These are phyloP conservation scores for Callinectes sapidus DNA, from an alignment of 2,888 invertebrate species.

Conservation along the genomic window DNA sequence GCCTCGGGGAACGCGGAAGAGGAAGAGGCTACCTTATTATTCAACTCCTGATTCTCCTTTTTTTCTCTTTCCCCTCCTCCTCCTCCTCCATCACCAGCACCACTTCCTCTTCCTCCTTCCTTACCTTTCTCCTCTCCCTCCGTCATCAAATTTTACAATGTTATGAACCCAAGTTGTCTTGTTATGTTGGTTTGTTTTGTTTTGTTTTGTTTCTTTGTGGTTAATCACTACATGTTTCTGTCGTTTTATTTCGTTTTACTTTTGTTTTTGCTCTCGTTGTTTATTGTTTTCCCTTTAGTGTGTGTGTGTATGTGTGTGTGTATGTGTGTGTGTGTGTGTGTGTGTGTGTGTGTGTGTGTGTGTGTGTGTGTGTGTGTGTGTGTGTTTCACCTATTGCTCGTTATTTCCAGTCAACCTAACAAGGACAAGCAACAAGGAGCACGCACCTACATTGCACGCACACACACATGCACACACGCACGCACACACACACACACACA, in stretches of 20 bases:
- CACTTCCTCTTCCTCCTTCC: not conserved
- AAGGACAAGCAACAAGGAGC: not conserved
- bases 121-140: not conserved
- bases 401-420: not conserved
- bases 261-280: not conserved
- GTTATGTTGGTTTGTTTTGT: not conserved
- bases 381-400: not conserved
- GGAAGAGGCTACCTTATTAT: not conserved
- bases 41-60: not conserved
- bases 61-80: no score
- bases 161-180: not conserved
- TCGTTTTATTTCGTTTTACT: not conserved
- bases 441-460: not conserved
- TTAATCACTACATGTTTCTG: not conserved
- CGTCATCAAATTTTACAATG: not conserved
- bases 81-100: not conserved
- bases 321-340: not conserved
- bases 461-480: not conserved
- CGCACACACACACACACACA: no score
- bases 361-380: not conserved
- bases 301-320: conserved; percentile 11
- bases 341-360: conserved; percentile 1
- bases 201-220: not conserved
- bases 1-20: not conserved
- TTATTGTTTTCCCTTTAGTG: not conserved